Evolutionary conservation across 2,888 invertebrate genomes (phyloP), one percentile per base, ranked within the genome.

Genomic region (Metalampra italica): DNA sequence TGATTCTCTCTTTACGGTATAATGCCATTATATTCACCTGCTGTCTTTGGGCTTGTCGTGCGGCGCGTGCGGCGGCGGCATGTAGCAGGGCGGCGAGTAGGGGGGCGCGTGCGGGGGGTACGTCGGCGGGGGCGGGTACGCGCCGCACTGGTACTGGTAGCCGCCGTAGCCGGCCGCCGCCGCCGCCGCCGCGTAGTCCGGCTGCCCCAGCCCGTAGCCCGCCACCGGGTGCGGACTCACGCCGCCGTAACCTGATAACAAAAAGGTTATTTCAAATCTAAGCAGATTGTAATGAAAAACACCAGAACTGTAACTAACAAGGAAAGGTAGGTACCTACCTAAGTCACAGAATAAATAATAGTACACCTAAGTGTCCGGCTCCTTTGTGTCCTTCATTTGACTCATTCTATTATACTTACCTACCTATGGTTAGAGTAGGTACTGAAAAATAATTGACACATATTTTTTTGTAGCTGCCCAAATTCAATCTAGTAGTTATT

Each of bases 31-130:
- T 85, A 86, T 81, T 91, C 85, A 94, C 94, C 94, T 92, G 83
- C 92, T 92, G 65, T 94, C 94, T 78, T 95, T 94, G 9, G 92
- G 90, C 71, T 93, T 95, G 88, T 96, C 94, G 81, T 94, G 95
- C 52, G 93, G 94, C 59, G 94, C 94, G 74, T 95, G 95, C 36
- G 96, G 96, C 51, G 95, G 95, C 52, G 96, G 96, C 96, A 96
- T 96, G 71, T 95, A 95, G 86, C 96, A 96, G 72, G 96, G 96
- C 46, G 94, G 94, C 46, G 94, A 93, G 80, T 94, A 94, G 47
- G 94, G 93, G 43, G 93, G 93, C 45, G 94, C 93, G 66, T 93
- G 93, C 36, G 91, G 91, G 0, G 92, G 93, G 79, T 93, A 93
- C 46, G 90, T 75, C 39, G 90, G 84, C 13, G 84, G 91, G 30